Base-by-base conservation (phyloP, 2,888 invertebrate species). In the Julus scanicus region DNA sequence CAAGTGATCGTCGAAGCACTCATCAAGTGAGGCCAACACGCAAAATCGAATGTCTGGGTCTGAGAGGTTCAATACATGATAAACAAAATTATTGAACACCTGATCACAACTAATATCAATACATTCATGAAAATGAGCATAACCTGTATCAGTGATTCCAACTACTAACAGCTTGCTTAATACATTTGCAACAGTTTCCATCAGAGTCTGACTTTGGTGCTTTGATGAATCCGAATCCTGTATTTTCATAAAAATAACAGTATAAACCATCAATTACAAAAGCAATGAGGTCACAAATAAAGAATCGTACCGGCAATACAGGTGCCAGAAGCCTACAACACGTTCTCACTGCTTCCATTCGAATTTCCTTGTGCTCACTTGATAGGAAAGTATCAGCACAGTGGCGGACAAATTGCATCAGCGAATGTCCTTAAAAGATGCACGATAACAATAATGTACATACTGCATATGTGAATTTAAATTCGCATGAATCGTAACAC, bases 11-110 rank as follows among this genome's bases (percentile, higher is more conserved):
- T 99, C 98, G 92, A 99, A 99, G 37, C 96, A 95, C 89, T 96
- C 95, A 91, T 97, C 96, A 39, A 99, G 93, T 0, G 98, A 98
- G 89, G 96, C 95, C 44, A 99, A 93, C 0, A 99, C 99, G 93
- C 97, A 96, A 91, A 96, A 96, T 9, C 99, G 94, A 0, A 99
- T 98, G 92, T 98, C 97, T 80, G 97, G 95, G 92, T 99, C 99
- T 92, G 13, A 84, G 40, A 86, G 88, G 39, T 11, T 48, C 39
- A 89, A 17, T 15, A 71, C 48, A 63, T 85, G n/a, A 2, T 63
- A 86, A 40, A 29, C n/a, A 29, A 80, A 39, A 71, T 20, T 57
- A 88, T 20, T 29, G 15, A 37, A 84, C 39, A 44, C 20, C 88
- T 44, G 87, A 63, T 53, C 86, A 15, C 39, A 11, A n/a, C 15